These are phyloP conservation scores for Halichondria panicea DNA, from an alignment of 37 sponge, comb jelly and placozoan species.

Conservation along the genomic window DNA sequence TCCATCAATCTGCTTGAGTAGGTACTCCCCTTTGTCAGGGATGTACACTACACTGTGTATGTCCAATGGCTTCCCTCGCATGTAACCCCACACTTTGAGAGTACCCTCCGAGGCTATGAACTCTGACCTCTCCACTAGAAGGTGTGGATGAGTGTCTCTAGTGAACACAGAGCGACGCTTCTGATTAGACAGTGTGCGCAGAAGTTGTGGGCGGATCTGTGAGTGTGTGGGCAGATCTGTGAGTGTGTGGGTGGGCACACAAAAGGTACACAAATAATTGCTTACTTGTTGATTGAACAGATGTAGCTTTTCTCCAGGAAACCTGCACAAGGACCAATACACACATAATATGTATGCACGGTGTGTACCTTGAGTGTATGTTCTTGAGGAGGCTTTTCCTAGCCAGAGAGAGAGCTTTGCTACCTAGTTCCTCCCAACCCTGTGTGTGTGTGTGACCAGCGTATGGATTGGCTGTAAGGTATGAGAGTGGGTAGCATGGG, in stretches of 20 bases:
- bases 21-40: slow-evolving; percentile 80
- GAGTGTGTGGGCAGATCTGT: background rate
- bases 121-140: slow-evolving; percentile 58
- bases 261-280: too few relatives aligned
- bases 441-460: too few relatives aligned
- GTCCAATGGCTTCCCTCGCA: slow-evolving; percentile 76
- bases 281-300: slow-evolving; percentile 41
- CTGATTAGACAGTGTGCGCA: slow-evolving; percentile 61
- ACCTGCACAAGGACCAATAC: slow-evolving; percentile 13
- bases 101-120: slow-evolving; percentile 44
- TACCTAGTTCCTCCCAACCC: background rate
- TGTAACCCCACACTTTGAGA: slow-evolving; percentile 79
- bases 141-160: slow-evolving; percentile 68
- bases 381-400: slow-evolving; percentile 25
- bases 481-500: too few relatives aligned
- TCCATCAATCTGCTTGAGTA: slow-evolving; percentile 73
- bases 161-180: slow-evolving; percentile 53
- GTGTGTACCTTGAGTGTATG: slow-evolving; percentile 33
- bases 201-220: background rate
- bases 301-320: slow-evolving; percentile 61
- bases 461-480: too few relatives aligned
- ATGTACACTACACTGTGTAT: slow-evolving; percentile 82
- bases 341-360: background rate
- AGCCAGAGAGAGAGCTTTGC: slow-evolving; percentile 22
- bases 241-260: background rate